A percentile compares a stretch with the other conserved stretches of the same genome.
These are phyloP conservation scores for Cryptus armator DNA, from an alignment of 2,888 invertebrate genomes.

Conservation along the genomic window DNA sequence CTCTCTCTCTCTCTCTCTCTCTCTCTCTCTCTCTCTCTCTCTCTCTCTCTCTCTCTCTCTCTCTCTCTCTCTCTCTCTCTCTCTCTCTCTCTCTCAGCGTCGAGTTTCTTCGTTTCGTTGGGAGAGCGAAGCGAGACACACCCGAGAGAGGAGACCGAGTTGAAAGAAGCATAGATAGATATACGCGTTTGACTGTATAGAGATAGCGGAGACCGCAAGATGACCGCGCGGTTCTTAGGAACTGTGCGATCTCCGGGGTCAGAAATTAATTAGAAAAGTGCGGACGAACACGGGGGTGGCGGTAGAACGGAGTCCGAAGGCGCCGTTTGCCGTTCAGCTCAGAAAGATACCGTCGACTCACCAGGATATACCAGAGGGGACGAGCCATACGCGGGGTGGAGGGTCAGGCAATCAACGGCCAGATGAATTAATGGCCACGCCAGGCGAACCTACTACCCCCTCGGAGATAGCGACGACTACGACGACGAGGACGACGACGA, in stretches of 20 bases:
- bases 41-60: slow-evolving; percentile 56
- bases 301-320: slow-evolving; percentile 52
- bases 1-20: slow-evolving; percentile 56
- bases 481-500: slow-evolving; percentile 24
- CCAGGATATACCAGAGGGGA: slow-evolving; percentile 46
- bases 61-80: slow-evolving; percentile 56
- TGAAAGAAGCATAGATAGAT: slow-evolving; percentile 53
- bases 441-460: slow-evolving; percentile 72
- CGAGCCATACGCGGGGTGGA: slow-evolving; percentile 63
- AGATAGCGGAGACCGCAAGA: slow-evolving; percentile 53
- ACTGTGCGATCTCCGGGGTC: slow-evolving; percentile 77
- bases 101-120: slow-evolving; percentile 54
- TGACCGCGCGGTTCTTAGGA: slow-evolving; percentile 45
- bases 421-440: slow-evolving; percentile 83
- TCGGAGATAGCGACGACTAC: slow-evolving; percentile 73
- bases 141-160: slow-evolving; percentile 43
- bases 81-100: slow-evolving; percentile 53
- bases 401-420: slow-evolving; percentile 81
- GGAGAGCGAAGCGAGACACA: background rate
- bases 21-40: slow-evolving; percentile 54
- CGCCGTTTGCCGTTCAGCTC: slow-evolving; percentile 66
- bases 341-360: slow-evolving; percentile 57
- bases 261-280: slow-evolving; percentile 84
- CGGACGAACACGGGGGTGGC: slow-evolving; percentile 69
- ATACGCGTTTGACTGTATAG: slow-evolving; percentile 12